Conservation (phyloP, 2,113 vertebrate species). For the Ploceus nigricollis region DNA sequence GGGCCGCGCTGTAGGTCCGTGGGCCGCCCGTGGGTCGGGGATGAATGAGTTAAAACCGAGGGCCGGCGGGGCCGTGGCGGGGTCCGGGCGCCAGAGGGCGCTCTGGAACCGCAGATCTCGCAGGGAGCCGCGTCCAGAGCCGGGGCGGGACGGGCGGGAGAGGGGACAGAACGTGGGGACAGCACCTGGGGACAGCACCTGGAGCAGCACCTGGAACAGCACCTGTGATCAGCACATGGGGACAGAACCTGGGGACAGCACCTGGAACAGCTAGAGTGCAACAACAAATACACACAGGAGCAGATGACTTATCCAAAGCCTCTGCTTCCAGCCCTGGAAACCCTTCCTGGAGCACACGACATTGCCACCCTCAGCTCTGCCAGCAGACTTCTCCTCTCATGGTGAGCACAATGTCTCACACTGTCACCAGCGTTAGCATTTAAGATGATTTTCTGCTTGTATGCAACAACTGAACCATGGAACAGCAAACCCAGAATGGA, state of each 20-base stretch:
- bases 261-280: background rate
- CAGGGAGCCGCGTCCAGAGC: background rate
- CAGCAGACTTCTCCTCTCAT: background rate
- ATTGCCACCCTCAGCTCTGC: background rate
- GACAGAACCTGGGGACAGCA: no score
- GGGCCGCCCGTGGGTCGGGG: background rate
- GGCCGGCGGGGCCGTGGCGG: background rate
- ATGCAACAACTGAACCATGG: background rate
- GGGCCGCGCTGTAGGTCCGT: no score
- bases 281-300: background rate
- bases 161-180: no score
- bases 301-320: background rate
- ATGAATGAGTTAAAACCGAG: background rate
- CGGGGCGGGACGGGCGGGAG: background rate
- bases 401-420: background rate
- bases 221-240: no score
- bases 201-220: no score
- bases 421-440: background rate
- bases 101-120: constrained; percentile 4
- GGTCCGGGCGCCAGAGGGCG: constrained; percentile 62
- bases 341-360: fast-evolving
- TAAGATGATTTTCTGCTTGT: background rate
- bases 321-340: background rate
- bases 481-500: background rate
- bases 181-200: no score